Conservation (phyloP, 2,113 vertebrate species). For the Etheostoma spectabile region DNA sequence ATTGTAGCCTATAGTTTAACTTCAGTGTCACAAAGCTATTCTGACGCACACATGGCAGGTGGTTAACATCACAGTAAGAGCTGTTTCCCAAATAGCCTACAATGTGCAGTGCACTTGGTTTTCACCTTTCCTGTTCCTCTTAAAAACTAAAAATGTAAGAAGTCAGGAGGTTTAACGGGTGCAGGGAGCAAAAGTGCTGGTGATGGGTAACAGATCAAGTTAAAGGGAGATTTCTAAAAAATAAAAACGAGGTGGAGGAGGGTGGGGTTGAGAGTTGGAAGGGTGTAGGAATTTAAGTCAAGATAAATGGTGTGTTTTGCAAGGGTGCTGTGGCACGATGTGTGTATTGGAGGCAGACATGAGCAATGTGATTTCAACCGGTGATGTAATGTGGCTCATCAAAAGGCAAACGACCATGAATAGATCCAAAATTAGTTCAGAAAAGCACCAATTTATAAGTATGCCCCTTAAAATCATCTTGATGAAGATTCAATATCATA, state of each 20-base stretch:
- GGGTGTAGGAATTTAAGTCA: conserved; percentile 75
- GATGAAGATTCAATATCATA: not conserved
- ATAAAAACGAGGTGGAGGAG: conserved; percentile 49
- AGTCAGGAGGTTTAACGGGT: conserved; percentile 55
- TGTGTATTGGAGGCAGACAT: conserved; percentile 59
- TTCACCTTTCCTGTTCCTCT: not conserved
- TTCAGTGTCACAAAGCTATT: not conserved
- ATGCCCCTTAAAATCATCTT: too few relatives aligned
- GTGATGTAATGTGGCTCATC: conserved; percentile 16
- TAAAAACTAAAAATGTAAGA: conserved; percentile 8
- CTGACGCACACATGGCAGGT: conserved; percentile 28
- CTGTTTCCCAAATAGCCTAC: not conserved
- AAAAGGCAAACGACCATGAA: conserved; percentile 1
- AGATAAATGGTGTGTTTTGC: conserved; percentile 85
- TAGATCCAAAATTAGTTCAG: not conserved
- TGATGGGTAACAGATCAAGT: conserved; percentile 78
- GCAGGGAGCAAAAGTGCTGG: conserved; percentile 68
- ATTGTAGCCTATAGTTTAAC: not conserved
- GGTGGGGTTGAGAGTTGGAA: conserved; percentile 57
- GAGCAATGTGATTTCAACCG: conserved; percentile 8
- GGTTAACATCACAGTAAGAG: conserved; percentile 9
- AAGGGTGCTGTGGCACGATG: conserved; percentile 61
- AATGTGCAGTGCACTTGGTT: not conserved
- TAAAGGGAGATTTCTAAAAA: conserved; percentile 56
- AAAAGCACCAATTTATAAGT: not conserved